A percentile compares a stretch with the other conserved stretches of the same genome.
phyloP scores from a whole-genome alignment of 2,888 invertebrate genomes.

The Lissonota sp. region DNA sequence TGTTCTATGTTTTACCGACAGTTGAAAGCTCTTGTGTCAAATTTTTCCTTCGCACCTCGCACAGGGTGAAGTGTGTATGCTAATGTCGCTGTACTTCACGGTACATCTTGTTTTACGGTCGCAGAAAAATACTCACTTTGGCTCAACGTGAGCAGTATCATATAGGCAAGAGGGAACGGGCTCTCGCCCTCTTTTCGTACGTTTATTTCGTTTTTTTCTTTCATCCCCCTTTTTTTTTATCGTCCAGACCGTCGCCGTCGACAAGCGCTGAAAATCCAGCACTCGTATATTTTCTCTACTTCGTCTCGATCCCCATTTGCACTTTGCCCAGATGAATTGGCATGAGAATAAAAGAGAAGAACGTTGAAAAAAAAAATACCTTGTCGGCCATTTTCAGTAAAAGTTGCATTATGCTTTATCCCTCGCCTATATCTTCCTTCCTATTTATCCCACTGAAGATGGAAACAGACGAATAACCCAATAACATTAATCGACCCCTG shows the following conservation, averaged over 20 bases:
- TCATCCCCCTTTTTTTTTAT: slow-evolving; percentile 4
- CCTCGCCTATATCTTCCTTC: too few species aligned
- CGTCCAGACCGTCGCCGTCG: background rate
- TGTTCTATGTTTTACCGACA: background rate
- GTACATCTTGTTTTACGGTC: slow-evolving; percentile 28
- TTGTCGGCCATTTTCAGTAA: too few species aligned
- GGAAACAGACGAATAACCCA: too few species aligned
- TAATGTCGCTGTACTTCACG: slow-evolving; percentile 21
- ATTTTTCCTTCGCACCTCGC: slow-evolving; percentile 14
- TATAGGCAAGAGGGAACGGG: too few species aligned
- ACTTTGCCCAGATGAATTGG: slow-evolving; percentile 23
- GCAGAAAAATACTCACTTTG: slow-evolving; percentile 30
- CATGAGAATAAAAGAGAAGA: slow-evolving; percentile 2
- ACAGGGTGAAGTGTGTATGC: background rate
- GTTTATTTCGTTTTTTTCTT: background rate
- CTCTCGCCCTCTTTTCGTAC: background rate
- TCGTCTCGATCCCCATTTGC: slow-evolving; percentile 5
- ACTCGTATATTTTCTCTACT: background rate
- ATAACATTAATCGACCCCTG: too few species aligned
- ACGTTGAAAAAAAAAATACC: too few species aligned
- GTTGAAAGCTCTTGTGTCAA: slow-evolving; percentile 26
- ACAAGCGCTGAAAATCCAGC: slow-evolving; percentile 1
- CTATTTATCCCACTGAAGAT: too few species aligned
- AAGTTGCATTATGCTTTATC: too few species aligned
- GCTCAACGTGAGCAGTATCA: slow-evolving; percentile 14